Base-by-base conservation (phyloP, 2,888 invertebrate genomes). In the Laothoe populi region DNA sequence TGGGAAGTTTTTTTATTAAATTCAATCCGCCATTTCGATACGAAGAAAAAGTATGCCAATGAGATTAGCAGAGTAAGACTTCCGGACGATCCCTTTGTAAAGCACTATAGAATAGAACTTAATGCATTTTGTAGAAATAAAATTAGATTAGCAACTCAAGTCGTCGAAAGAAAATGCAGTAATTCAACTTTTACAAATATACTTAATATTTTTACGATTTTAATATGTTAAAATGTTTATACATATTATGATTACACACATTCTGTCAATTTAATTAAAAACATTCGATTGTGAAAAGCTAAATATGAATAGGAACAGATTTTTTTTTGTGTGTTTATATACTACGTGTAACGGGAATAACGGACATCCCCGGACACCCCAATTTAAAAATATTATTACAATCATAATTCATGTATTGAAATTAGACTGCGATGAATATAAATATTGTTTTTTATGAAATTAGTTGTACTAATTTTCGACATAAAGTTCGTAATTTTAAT, bases 1-100 rank as follows among this genome's bases (percentile, higher is more conserved):
- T 31, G 35, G 19, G 31, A 53, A 53, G 53, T 35, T 53, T 53
- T 31, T 11, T 53, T 16, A 53, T 53, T 53, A 53, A 53, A 53
- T 53, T 31, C 53, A 35, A 35, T 53, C 53, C 19, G 1, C 31
- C 31, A 31, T 53, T 53, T 53, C 53, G 53, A 53, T 35, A 35
- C 26, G 49, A n/a, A 16, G 26, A 19, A 53, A 48, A 53, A 19
- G 49, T 53, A 53, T 31, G 49, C 49, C 31, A 53, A 31, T 53
- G 0, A 10, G 19, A 53, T 16, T 49, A 26, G 19, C 31, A 4
- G 3, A 53, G 16, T 5, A 19, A 31, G 19, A 31, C 31, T 16
- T 7, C 11, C 2, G 31, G 26, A 31, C 10, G 31, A 19, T 35
- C 19, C 31, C 19, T 31, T 53, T 19, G 23, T 24, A 53, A 31